phyloP scores from a whole-genome alignment of 2,888 invertebrate species.

The Polydrusus pterygomalis region DNA sequence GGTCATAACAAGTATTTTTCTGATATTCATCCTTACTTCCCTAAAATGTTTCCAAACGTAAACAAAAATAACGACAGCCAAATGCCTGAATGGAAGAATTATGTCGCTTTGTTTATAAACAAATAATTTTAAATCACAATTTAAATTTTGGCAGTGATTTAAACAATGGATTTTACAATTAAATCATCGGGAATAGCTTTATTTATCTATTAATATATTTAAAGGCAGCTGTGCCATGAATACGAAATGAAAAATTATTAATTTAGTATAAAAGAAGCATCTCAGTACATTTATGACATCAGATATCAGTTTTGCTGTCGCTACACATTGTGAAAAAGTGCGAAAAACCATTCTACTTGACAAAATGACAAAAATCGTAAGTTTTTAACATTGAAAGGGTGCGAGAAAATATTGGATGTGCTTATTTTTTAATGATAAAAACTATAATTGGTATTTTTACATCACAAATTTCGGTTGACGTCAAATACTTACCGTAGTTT shows the following conservation, averaged over 20 bases:
- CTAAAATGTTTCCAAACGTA: background rate
- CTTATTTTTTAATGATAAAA: too few relatives aligned
- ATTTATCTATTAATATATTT: conserved; percentile 25
- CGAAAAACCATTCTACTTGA: background rate
- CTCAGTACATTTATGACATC: background rate
- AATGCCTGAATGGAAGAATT: background rate
- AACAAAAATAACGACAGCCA: background rate
- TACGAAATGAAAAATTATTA: conserved; percentile 1
- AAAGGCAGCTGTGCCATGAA: conserved; percentile 16
- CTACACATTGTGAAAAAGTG: background rate
- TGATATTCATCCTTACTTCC: background rate
- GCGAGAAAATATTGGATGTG: too few relatives aligned
- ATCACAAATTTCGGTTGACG: too few relatives aligned
- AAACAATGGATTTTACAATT: conserved; percentile 19
- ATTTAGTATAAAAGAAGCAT: conserved; percentile 12
- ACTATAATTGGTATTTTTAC: too few relatives aligned
- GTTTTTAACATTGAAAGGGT: background rate
- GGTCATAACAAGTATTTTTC: background rate
- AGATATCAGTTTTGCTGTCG: background rate
- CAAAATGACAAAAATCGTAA: conserved; percentile 36
- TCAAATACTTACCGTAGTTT: too few relatives aligned
- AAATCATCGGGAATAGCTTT: conserved; percentile 9
- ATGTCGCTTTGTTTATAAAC: conserved; percentile 15
- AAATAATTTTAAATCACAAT: background rate
- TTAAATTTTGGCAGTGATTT: background rate